Evolutionary conservation across 2,888 invertebrate genomes (phyloP).

Genomic region (Agriotes lineatus): DNA sequence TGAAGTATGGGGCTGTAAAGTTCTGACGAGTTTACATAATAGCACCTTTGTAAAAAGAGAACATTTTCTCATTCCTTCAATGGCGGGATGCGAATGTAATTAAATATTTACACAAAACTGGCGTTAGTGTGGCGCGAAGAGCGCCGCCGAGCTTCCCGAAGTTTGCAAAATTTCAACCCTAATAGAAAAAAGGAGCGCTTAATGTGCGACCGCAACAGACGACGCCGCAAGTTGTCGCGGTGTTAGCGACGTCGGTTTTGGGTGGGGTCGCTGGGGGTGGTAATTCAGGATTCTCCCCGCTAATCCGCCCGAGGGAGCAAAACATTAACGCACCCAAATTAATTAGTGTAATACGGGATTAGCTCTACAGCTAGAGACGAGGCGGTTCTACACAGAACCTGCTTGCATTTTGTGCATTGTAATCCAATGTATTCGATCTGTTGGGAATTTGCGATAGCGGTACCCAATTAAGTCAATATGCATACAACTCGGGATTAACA

Average conservation of each 20-base stretch:
- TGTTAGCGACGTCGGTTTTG: slow-evolving; percentile 2
- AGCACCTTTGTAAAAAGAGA: no score
- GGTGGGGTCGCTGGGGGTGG: background rate
- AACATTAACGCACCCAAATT: slow-evolving; percentile 46
- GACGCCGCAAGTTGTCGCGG: slow-evolving; percentile 11
- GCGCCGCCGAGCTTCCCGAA: no score
- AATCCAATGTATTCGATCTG: slow-evolving; percentile 22
- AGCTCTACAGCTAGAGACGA: slow-evolving; percentile 22
- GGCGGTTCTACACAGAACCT: slow-evolving; percentile 5
- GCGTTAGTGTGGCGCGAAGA: no score
- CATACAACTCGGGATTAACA: no score
- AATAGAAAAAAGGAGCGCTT: background rate
- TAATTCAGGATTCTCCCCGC: slow-evolving; percentile 32
- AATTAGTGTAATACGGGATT: slow-evolving; percentile 44
- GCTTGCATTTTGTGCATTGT: slow-evolving; percentile 21
- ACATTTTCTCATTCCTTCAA: no score
- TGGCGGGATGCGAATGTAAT: no score
- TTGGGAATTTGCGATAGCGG: background rate
- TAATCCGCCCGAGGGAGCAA: slow-evolving; percentile 42
- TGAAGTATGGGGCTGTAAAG: no score
- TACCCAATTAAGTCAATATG: no score
- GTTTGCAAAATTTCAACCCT: background rate
- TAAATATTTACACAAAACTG: no score
- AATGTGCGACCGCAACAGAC: slow-evolving; percentile 1
- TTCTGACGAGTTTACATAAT: no score